Evolutionary conservation across 2,797 vertebrate genomes (phyloP), one percentile per base, ranked within the genome.

Genomic region (Rhynchotus rufescens): DNA sequence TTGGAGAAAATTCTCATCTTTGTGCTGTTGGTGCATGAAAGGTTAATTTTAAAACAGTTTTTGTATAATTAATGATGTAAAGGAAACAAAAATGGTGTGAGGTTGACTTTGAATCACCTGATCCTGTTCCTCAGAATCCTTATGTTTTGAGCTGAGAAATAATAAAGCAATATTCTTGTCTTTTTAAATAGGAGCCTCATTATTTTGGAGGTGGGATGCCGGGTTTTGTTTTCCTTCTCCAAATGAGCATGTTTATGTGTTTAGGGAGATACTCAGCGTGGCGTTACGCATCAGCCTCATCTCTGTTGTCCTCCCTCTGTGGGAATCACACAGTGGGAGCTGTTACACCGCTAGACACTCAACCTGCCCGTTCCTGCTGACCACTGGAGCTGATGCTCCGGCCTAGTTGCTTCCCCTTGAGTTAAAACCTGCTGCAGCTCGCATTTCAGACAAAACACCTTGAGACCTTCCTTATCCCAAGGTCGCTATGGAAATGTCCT

Each of bases 371-470:
- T 25, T 52, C 47, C 49, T 51, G 49, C 64, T 78, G 80, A 38
- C 30, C 17, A 2, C 56, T 32, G 47, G 5, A 57, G 21, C 2
- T 1, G 23, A 4, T 13, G 19, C 0, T 2, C 2, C 16, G 15
- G 30, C 23, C 4, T 5, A 28, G 36, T 22, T 65, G 38, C 12
- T 0, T 38, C 4, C 5, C 38, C 7, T 34, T 5, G 6, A 2
- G 3, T 40, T 23, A 19, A 81, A 89, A 26, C 60, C 34, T 1
- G 3, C 13, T 3, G 12, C 13, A 4, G 5, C 26, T 81, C 47
- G 28, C 44, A 22, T 10, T 36, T 32, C 38, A 25, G 23, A 5
- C 19, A 2, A 25, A 75, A 26, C n/a, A 36, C 14, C 60, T 7
- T 1, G 4, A 40, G 5, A 16, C 0, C 3, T 52, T 36, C 82